Evolutionary conservation across 2,888 invertebrate genomes (phyloP).

Genomic region (Cantharis lateralis): DNA sequence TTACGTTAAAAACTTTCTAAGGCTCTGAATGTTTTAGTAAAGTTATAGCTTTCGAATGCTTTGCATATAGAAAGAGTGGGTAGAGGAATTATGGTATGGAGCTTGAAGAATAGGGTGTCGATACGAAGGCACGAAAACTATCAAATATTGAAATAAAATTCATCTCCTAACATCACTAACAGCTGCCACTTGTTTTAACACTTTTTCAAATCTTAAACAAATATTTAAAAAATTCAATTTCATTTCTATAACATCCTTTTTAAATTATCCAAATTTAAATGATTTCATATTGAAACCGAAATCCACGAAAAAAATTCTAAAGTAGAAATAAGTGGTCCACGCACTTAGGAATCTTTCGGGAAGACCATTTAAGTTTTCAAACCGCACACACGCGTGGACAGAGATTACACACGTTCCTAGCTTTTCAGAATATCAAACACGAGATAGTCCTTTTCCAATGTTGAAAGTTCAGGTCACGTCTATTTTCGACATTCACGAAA

Average conservation of each 20-base stretch:
- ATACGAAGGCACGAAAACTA: constrained; percentile 54
- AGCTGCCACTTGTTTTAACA: constrained; percentile 59
- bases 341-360: background rate
- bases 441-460: constrained; percentile 23
- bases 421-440: constrained; percentile 30
- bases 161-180: constrained; percentile 58
- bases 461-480: constrained; percentile 31
- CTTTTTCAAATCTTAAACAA: constrained; percentile 57
- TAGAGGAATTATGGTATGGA: constrained; percentile 38
- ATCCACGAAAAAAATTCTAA: background rate
- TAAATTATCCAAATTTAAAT: background rate
- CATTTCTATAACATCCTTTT: background rate
- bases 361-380: constrained; percentile 20
- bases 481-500: constrained; percentile 30
- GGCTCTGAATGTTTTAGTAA: constrained; percentile 56
- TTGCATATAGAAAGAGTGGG: constrained; percentile 55
- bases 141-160: constrained; percentile 61
- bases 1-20: constrained; percentile 53
- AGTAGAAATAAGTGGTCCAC: background rate
- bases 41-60: constrained; percentile 56
- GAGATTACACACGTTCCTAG: constrained; percentile 31
- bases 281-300: background rate
- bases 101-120: constrained; percentile 40
- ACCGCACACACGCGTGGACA: constrained; percentile 29
- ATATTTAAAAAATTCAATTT: constrained; percentile 52